Evolutionary conservation across 2,113 vertebrate species (phyloP).

Genomic region (Cinclus mexicanus): DNA sequence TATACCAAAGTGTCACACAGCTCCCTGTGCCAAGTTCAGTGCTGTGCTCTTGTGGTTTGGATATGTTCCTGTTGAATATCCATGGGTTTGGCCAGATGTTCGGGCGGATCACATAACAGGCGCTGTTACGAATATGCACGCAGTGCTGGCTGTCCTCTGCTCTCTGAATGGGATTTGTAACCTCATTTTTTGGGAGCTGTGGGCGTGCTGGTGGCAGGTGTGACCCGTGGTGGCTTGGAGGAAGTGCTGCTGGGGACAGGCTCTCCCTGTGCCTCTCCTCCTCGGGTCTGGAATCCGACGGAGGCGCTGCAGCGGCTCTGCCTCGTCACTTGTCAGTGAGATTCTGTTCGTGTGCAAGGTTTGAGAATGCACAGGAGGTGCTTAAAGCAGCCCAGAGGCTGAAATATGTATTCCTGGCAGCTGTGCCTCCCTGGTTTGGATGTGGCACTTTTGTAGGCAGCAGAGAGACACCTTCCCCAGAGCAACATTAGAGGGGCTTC

Average conservation of each 20-base stretch:
- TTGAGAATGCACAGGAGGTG: constrained; percentile 41
- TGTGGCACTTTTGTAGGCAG: constrained; percentile 39
- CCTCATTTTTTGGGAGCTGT: neutral
- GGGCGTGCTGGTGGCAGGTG: neutral
- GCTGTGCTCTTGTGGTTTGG: neutral
- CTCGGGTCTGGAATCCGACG: neutral
- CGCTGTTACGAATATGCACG: neutral
- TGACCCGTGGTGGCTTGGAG: rapidly evolving
- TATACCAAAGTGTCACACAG: neutral
- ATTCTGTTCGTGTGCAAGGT: neutral
- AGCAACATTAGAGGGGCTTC: constrained; percentile 28
- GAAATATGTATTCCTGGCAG: constrained; percentile 50
- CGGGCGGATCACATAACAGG: neutral
- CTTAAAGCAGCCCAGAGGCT: constrained; percentile 51
- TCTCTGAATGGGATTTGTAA: neutral
- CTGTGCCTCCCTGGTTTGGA: constrained; percentile 30
- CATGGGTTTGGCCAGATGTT: neutral
- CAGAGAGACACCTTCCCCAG: constrained; percentile 33
- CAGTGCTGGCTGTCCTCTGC: neutral
- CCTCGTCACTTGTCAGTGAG: neutral
- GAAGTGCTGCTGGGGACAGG: neutral
- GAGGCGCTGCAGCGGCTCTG: neutral
- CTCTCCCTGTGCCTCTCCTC: neutral
- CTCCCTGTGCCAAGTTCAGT: neutral
- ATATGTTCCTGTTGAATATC: neutral